Conservation (phyloP, 2,888 invertebrate genomes). For the Brenthis ino region DNA sequence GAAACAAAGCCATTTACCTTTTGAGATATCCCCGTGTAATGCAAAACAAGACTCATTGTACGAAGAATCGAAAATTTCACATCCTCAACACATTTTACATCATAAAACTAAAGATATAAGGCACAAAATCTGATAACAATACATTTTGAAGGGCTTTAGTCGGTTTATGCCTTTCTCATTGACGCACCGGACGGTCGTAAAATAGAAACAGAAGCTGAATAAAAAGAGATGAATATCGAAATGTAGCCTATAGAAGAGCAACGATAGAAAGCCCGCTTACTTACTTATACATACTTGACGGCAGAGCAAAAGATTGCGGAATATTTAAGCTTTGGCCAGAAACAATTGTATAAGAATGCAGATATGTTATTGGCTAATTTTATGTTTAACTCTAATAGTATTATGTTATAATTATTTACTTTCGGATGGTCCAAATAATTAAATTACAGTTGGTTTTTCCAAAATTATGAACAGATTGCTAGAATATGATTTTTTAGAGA, state of each 20-base stretch:
- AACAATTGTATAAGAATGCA: too few species aligned
- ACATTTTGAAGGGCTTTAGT: slow-evolving; percentile 50
- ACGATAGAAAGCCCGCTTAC: slow-evolving; percentile 29
- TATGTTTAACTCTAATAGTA: too few species aligned
- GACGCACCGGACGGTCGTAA: slow-evolving; percentile 71
- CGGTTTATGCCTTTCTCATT: slow-evolving; percentile 59
- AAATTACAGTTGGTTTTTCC: too few species aligned
- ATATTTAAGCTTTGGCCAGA: too few species aligned
- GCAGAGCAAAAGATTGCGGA: neutral
- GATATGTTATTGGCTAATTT: too few species aligned
- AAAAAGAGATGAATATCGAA: slow-evolving; percentile 76
- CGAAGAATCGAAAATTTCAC: slow-evolving; percentile 40
- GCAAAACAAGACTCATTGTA: slow-evolving; percentile 60
- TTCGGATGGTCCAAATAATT: too few species aligned
- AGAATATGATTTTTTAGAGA: too few species aligned
- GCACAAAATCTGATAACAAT: slow-evolving; percentile 46
- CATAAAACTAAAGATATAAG: slow-evolving; percentile 44
- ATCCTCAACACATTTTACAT: slow-evolving; percentile 27
- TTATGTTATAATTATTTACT: too few species aligned
- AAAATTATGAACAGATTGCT: too few species aligned
- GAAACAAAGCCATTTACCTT: slow-evolving; percentile 65
- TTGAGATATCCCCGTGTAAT: slow-evolving; percentile 67
- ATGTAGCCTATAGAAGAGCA: slow-evolving; percentile 60
- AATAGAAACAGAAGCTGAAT: slow-evolving; percentile 73
- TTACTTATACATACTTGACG: slow-evolving; percentile 33